Evolutionary conservation across 2,797 vertebrate species (phyloP).

Genomic region (Apodemus agrarius): DNA sequence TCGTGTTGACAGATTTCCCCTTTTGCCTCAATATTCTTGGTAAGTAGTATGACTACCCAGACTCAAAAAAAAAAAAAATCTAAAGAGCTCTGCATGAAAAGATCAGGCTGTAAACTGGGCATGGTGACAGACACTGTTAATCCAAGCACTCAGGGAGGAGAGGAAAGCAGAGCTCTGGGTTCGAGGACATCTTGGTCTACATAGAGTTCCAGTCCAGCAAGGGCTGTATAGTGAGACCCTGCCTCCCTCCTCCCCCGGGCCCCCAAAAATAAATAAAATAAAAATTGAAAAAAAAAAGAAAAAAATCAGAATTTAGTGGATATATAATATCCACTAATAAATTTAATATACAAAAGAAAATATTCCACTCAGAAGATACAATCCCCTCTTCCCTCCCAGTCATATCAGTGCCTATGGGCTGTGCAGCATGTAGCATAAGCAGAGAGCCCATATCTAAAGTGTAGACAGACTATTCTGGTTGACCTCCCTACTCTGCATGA

Average conservation of each 20-base stretch:
- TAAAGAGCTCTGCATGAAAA: neutral
- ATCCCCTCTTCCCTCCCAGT: neutral
- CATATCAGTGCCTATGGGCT: neutral
- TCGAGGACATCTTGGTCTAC: neutral
- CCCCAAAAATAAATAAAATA: neutral
- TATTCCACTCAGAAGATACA: neutral
- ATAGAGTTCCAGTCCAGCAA: neutral
- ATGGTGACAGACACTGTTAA: neutral
- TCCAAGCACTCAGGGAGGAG: neutral
- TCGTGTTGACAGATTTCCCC: rapidly evolving
- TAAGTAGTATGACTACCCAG: neutral
- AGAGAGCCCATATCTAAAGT: neutral
- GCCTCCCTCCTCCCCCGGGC: neutral
- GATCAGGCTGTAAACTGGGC: neutral
- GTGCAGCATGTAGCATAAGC: too few species aligned
- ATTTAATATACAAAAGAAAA: neutral
- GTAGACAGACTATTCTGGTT: neutral
- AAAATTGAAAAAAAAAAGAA: neutral
- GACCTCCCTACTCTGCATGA: neutral
- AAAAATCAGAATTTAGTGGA: neutral
- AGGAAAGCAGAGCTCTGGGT: neutral
- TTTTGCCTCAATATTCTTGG: neutral
- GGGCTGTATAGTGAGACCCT: neutral
- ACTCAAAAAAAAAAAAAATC: neutral
- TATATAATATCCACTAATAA: neutral